Conservation (phyloP, 2,113 vertebrate genomes). For the Mystacornis crossleyi region DNA sequence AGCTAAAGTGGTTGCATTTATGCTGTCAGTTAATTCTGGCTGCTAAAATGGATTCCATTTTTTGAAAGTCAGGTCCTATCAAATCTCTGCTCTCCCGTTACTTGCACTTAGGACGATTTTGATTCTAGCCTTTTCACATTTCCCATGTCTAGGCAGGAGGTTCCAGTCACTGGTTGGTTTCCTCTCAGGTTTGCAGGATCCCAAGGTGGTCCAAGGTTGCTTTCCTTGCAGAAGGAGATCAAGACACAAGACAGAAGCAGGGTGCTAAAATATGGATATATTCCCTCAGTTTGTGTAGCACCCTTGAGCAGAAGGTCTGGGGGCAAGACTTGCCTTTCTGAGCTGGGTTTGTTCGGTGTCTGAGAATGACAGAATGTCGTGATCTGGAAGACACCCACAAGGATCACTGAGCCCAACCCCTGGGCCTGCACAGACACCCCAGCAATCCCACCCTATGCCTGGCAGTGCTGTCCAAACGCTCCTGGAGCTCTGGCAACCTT, state of each 20-base stretch:
- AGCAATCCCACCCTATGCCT: background rate
- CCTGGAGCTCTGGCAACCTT: background rate
- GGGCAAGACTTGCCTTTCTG: background rate
- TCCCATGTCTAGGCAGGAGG: background rate
- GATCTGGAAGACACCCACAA: background rate
- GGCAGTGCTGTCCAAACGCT: background rate
- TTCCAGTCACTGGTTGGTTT: background rate
- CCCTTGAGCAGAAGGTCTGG: background rate
- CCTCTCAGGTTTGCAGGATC: background rate
- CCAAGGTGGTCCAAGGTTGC: background rate
- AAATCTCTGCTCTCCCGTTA: background rate
- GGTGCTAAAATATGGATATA: background rate
- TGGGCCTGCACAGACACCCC: background rate
- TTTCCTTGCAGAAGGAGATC: background rate
- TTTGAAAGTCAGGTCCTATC: background rate
- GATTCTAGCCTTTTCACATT: background rate
- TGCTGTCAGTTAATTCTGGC: conserved; percentile 37
- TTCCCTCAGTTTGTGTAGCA: background rate
- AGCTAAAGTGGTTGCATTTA: conserved; percentile 5
- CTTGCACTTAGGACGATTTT: background rate
- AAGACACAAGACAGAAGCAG: background rate
- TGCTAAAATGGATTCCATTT: background rate
- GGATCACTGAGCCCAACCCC: background rate
- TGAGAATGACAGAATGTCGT: background rate
- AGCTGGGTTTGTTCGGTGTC: background rate